Base-by-base conservation (phyloP, 2,888 invertebrate genomes). In the Eutolmus rufibarbis region DNA sequence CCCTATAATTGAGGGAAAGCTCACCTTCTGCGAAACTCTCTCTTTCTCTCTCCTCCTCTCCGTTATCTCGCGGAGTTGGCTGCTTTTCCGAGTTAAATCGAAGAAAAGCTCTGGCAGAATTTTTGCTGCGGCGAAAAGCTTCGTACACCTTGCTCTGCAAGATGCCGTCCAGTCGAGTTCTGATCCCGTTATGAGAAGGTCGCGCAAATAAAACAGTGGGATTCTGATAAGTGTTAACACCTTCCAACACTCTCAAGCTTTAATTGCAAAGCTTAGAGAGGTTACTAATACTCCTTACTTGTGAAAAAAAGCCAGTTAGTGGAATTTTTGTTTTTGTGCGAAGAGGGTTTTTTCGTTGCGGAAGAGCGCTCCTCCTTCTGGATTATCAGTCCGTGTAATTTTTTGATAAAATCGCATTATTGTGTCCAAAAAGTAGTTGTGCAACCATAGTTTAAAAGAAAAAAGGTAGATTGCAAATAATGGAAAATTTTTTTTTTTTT, bases 171-270 rank as follows among this genome's bases (percentile, higher is more conserved):
- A 92, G 92, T 92, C 91, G 92, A 92, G 92, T 92, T 91, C 91
- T 91, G 92, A 91, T 91, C 91, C 89, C 91, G 92, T 91, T 91
- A 91, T 91, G 90, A 91, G 90, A 92, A 92, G 91, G 92, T 92
- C 92, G 90, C 91, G 91, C 90, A 89, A 88, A 89, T 23, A 66
- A 74, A 43, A 43, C 43, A 74, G 43, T 74, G 51, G 74, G 51
- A 46, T 85, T 74, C 28, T 43, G 37, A 56, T 74, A 28, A 86
- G 81, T 46, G 76, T 74, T 82, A 66, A 74, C 76, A 40, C 82
- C 81, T 81, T 87, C 66, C 86, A 51, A 87, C 31, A 88, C 86
- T 88, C 85, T 88, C 88, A 89, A 88, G 87, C 89, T 89, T 89
- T 89, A 87, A 46, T 66, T 88, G 56, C 78, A 88, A 88, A 89